A percentile compares a stretch with the other conserved stretches of the same genome.
Evolutionary conservation across 2,888 invertebrate species (phyloP).

Genomic region (Oscheius myriophilus): DNA sequence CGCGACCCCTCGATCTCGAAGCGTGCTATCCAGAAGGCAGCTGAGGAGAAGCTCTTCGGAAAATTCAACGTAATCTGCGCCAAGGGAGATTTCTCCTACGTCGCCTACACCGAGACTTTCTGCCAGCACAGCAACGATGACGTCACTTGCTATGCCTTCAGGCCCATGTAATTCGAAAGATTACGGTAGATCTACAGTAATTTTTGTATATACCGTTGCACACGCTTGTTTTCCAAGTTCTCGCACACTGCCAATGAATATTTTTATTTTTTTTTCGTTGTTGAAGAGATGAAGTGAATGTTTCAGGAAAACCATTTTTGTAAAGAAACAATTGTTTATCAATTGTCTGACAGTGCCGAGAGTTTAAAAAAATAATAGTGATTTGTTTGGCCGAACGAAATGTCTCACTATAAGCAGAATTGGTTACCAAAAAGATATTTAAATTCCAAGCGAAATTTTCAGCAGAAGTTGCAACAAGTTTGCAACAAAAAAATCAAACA

Average conservation of each 20-base stretch:
- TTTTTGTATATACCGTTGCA: constrained; percentile 24
- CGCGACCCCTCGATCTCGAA: constrained; percentile 65
- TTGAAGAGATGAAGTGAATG: too few relatives aligned
- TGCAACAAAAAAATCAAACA: too few relatives aligned
- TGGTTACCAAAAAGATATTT: too few relatives aligned
- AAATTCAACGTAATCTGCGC: constrained; percentile 69
- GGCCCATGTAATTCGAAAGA: constrained; percentile 49
- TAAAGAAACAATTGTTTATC: neutral
- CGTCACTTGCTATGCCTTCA: constrained; percentile 68
- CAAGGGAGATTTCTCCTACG: constrained; percentile 67
- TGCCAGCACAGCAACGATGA: constrained; percentile 63
- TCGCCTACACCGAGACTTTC: constrained; percentile 65
- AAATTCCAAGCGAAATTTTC: too few relatives aligned
- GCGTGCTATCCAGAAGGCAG: constrained; percentile 68
- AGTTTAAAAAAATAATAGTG: too few relatives aligned
- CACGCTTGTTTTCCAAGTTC: neutral
- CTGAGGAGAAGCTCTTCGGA: constrained; percentile 63
- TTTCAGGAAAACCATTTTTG: constrained; percentile 1
- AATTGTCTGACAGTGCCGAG: too few relatives aligned
- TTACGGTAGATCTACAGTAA: neutral
- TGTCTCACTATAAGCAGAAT: too few relatives aligned
- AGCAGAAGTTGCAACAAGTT: too few relatives aligned
- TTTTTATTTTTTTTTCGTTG: neutral
- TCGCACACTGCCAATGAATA: neutral
- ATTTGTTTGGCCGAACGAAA: too few relatives aligned